phyloP scores from a whole-genome alignment of 2,888 invertebrate genomes.

The Ennomos fuscantarius region DNA sequence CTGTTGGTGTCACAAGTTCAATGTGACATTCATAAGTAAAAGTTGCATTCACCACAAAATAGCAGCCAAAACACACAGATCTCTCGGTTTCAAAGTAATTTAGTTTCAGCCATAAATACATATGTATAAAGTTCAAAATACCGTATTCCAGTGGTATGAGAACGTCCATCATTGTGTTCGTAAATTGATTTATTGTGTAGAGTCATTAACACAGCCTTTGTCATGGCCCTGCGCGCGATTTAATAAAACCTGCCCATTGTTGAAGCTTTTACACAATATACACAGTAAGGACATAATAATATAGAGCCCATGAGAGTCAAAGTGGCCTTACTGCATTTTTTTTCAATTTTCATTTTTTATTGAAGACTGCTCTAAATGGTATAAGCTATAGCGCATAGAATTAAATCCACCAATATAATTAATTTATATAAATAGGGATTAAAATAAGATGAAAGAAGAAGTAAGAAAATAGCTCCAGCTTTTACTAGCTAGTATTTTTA shows the following conservation, averaged over 20 bases:
- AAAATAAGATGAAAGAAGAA: too few relatives aligned
- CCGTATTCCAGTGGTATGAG: constrained; percentile 11
- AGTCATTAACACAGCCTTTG: constrained; percentile 60
- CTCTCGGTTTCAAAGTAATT: neutral
- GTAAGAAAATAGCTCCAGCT: too few relatives aligned
- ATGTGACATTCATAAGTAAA: neutral
- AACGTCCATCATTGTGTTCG: constrained; percentile 48
- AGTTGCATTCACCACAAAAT: constrained; percentile 3
- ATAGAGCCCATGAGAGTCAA: too few relatives aligned
- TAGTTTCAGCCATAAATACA: neutral
- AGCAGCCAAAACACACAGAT: neutral
- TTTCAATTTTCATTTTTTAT: too few relatives aligned
- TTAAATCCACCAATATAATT: too few relatives aligned
- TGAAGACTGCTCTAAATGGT: too few relatives aligned
- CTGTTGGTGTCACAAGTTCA: too few relatives aligned
- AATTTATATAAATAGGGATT: too few relatives aligned
- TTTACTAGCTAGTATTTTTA: too few relatives aligned
- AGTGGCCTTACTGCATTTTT: too few relatives aligned
- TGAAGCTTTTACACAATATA: constrained; percentile 5
- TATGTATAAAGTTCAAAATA: constrained; percentile 1
- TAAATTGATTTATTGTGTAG: constrained; percentile 61
- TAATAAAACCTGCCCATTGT: constrained; percentile 46
- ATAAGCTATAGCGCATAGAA: too few relatives aligned
- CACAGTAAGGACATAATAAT: constrained; percentile 14
- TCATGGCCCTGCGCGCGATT: constrained; percentile 42